Evolutionary conservation across 2,797 vertebrate species (phyloP), one percentile per base, ranked within the genome.

Genomic region (Harpagifer antarcticus): DNA sequence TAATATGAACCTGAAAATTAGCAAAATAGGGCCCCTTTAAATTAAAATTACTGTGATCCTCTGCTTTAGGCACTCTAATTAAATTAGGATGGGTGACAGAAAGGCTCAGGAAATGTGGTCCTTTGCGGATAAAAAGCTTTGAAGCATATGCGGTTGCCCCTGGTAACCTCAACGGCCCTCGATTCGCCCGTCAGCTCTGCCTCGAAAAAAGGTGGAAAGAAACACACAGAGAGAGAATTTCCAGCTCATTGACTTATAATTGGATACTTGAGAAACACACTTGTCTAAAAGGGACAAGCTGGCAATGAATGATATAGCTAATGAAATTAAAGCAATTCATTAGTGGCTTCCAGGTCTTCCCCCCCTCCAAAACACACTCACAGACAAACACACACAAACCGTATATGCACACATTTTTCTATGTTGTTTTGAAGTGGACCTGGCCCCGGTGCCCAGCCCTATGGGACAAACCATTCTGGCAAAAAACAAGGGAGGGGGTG

Each of bases 311-410:
- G 78, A 71, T 82, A 79, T 77, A 76, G 82, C 48, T 88, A 79
- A 86, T 88, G 72, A 73, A 80, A 83, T 81, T 74, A 81, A 81
- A 72, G 73, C 37, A 50, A 48, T 83, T 85, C 69, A 77, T 77
- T 79, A 66, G 53, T 20, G 42, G 37, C 20, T 67, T 81, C 63
- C 57, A 74, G 64, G 72, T 65, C 76, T 57, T 9, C 31, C 44
- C 54, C 33, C 12, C 5, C 1, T 19, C 0, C 9, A 44, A 10
- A 33, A 62, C 40, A 49, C 68, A 45, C 20, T 19, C 40, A 37
- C 15, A 64, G 54, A 45, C 61, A 76, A 48, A 54, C 67, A 60
- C 55, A 57, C 42, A n/a, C n/a, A n/a, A n/a, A n/a, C n/a, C n/a
- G n/a, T n/a, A n/a, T n/a, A n/a, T n/a, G n/a, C n/a, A n/a, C n/a